Base-by-base conservation (phyloP, 2,113 vertebrate genomes). In the Coreoperca whiteheadi region DNA sequence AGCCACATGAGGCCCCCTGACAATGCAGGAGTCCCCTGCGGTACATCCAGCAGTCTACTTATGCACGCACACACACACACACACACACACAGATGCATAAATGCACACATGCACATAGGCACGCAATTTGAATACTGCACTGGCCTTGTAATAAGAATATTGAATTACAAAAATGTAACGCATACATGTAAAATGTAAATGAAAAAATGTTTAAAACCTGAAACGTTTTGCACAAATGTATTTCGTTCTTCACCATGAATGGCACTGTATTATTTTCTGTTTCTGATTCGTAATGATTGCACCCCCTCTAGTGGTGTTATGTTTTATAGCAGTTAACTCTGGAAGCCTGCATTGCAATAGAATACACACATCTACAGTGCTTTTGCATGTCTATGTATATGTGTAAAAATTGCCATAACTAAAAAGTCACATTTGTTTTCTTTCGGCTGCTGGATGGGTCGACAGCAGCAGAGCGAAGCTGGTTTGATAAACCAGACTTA, bases 1-100 rank as follows among this genome's bases (percentile, higher is more conserved):
- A 95, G 93, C 95, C 94, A 94, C 95, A 95, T 95, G 94, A 95
- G 94, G 93, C 93, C 94, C 89, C 82, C 89, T 91, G 88, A 95
- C 94, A 89, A 93, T 87, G 92, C 76, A 89, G 83, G 86, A 88
- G 89, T 83, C 84, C 92, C 91, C 93, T 74, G 93, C 70, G 81
- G 93, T 92, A 89, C 81, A 79, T 91, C 90, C 91, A 94, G 86
- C 57, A 87, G 87, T 79, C 82, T 70, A 43, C 77, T 83, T 61
- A 77, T 51, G 57, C 63, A 82, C 63, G 7, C 69, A 54, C 74
- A 63, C 57, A 65, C 56, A 76, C 56, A 74, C 66, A 80, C 57
- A 65, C 75, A 60, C 63, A 70, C 51, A 43, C 61, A 77, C 48
- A n/a, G 7, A 82, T 30, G 23, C 43, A 64, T 16, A 54, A 39